A percentile compares a stretch with the other conserved stretches of the same genome.
Evolutionary conservation across 2,888 invertebrate genomes (phyloP).

Genomic region (Synanthedon andrenaeformis): DNA sequence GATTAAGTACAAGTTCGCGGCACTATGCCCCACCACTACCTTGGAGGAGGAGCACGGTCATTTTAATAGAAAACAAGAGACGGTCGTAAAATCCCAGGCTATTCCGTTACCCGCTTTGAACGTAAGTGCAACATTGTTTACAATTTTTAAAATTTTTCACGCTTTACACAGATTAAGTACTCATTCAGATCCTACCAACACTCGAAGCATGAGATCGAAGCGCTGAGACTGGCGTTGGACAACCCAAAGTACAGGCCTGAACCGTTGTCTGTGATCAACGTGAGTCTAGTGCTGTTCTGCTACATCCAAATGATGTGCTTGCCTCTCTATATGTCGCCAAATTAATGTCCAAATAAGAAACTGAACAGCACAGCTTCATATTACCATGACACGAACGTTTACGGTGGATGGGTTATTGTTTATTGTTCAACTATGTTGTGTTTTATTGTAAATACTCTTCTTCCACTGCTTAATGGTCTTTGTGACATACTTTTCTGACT

Average conservation of each 20-base stretch:
- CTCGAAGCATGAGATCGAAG: slow-evolving; percentile 68
- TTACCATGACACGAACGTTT: too few relatives aligned
- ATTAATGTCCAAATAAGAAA: too few relatives aligned
- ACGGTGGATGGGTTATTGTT: too few relatives aligned
- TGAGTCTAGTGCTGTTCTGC: slow-evolving; percentile 55
- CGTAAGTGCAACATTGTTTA: slow-evolving; percentile 64
- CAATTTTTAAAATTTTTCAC: slow-evolving; percentile 7
- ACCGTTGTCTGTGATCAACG: slow-evolving; percentile 77
- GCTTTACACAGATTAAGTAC: slow-evolving; percentile 71
- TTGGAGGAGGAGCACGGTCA: slow-evolving; percentile 61
- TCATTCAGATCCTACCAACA: slow-evolving; percentile 75
- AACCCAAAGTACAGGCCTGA: slow-evolving; percentile 72
- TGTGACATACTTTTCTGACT: too few relatives aligned
- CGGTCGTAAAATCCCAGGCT: slow-evolving; percentile 64
- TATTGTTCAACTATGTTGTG: too few relatives aligned
- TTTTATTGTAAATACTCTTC: too few relatives aligned
- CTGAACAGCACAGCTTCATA: too few relatives aligned
- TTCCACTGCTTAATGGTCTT: too few relatives aligned
- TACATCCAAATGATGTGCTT: too few relatives aligned
- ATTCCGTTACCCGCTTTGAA: slow-evolving; percentile 81
- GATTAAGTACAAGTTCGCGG: slow-evolving; percentile 83
- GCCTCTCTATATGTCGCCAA: too few relatives aligned
- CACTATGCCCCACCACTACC: slow-evolving; percentile 75
- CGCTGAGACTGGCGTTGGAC: slow-evolving; percentile 67
- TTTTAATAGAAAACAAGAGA: slow-evolving; percentile 71